Conservation (phyloP, 2,797 vertebrate genomes). For the Acanthurus leucopareius region DNA sequence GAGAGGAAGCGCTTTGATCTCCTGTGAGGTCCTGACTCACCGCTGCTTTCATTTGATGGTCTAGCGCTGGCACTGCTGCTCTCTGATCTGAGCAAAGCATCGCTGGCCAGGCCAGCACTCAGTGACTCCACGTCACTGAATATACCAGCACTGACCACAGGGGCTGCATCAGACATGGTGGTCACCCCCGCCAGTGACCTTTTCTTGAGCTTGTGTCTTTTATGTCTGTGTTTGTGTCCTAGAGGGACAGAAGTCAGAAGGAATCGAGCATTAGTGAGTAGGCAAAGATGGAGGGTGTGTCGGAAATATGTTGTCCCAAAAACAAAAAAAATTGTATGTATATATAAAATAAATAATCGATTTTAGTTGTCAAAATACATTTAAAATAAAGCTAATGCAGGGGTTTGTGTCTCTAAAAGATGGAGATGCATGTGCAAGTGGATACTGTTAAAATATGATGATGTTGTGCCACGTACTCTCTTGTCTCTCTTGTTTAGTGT, state of each 20-base stretch:
- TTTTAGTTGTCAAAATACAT: slow-evolving; percentile 10
- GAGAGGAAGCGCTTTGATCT: slow-evolving; percentile 97
- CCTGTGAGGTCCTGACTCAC: slow-evolving; percentile 88
- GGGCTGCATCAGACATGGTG: slow-evolving; percentile 43
- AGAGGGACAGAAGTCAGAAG: slow-evolving; percentile 42
- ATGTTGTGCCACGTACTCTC: slow-evolving; percentile 38
- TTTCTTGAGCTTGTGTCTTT: slow-evolving; percentile 85
- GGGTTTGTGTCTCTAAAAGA: slow-evolving; percentile 28
- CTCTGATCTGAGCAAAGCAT: slow-evolving; percentile 76
- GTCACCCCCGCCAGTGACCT: slow-evolving; percentile 61
- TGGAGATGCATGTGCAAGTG: slow-evolving; percentile 41
- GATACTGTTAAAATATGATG: slow-evolving; percentile 57
- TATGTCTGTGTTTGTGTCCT: slow-evolving; percentile 89
- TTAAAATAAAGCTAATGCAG: slow-evolving; percentile 18
- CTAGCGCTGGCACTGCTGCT: slow-evolving; percentile 53
- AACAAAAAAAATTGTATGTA: slow-evolving; percentile 5
- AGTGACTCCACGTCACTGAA: slow-evolving; percentile 87
- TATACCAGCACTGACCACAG: slow-evolving; percentile 73
- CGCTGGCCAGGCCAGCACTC: slow-evolving; percentile 80
- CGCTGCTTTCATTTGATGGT: slow-evolving; percentile 81
- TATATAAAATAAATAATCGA: no score
- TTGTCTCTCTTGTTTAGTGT: slow-evolving; percentile 71
- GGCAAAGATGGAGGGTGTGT: slow-evolving; percentile 29
- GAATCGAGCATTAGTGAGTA: slow-evolving; percentile 50
- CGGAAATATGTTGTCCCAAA: slow-evolving; percentile 25